Evolutionary conservation across 2,113 vertebrate genomes (phyloP).

Genomic region (Symphodus melops): DNA sequence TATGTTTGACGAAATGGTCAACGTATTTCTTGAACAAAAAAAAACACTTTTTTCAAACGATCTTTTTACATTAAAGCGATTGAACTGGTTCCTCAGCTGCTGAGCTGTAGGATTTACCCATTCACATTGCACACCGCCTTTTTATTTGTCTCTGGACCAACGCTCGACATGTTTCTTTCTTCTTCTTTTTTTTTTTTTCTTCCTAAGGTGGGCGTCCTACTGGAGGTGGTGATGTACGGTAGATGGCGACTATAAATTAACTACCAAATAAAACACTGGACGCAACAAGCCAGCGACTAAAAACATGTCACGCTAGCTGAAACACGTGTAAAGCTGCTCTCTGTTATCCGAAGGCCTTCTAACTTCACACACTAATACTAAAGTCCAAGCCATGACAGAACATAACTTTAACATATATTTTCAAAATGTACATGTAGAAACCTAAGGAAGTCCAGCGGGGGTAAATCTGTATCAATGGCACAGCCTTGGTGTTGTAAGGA

Average conservation of each 20-base stretch:
- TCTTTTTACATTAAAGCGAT: too few relatives aligned
- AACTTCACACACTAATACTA: neutral
- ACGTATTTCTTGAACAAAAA: neutral
- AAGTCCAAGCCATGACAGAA: neutral
- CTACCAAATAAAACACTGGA: neutral
- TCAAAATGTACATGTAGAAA: constrained; percentile 10
- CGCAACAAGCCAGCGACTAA: neutral
- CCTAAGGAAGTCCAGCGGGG: neutral
- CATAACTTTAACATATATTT: neutral
- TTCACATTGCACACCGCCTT: neutral
- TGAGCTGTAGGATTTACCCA: neutral
- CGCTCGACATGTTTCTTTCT: too few relatives aligned
- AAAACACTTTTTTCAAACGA: too few relatives aligned
- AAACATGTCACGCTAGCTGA: constrained; percentile 5
- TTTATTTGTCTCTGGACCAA: too few relatives aligned
- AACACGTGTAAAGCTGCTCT: neutral
- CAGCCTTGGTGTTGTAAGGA: neutral
- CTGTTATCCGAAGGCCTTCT: neutral
- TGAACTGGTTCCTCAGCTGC: too few relatives aligned
- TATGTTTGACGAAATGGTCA: neutral
- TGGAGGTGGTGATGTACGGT: neutral
- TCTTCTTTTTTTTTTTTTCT: too few relatives aligned
- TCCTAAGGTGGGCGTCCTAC: neutral
- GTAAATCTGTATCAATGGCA: neutral
- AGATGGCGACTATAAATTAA: neutral